Evolutionary conservation across 2,113 vertebrate genomes (phyloP).

Genomic region (Petrocephalus microphthalmus): DNA sequence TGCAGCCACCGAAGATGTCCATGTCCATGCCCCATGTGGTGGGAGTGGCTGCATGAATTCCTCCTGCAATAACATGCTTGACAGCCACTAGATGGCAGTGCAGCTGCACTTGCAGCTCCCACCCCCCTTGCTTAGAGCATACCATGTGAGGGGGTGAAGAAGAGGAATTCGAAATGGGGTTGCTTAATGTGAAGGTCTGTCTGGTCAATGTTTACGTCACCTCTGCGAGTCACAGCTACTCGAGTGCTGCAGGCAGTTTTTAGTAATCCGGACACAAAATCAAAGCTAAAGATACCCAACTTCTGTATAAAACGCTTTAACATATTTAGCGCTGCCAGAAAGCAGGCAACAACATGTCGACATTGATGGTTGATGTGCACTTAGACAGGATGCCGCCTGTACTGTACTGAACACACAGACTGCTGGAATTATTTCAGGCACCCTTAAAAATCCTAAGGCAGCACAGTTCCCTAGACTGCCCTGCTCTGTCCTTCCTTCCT

Average conservation of each 20-base stretch:
- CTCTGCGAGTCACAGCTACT: background rate
- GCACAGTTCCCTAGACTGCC: background rate
- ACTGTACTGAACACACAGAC: background rate
- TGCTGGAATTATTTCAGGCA: background rate
- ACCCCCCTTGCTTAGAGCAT: background rate
- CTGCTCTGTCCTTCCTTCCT: background rate
- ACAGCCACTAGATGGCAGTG: constrained; percentile 23
- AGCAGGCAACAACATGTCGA: background rate
- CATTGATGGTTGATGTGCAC: background rate
- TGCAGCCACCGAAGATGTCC: background rate
- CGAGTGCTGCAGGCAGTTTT: background rate
- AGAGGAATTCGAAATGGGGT: background rate
- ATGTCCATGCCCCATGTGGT: background rate
- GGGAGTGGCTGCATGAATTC: constrained; percentile 18
- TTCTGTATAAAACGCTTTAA: background rate
- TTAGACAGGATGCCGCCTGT: background rate
- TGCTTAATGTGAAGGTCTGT: constrained; percentile 4
- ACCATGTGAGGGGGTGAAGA: background rate
- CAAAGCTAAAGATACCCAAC: background rate
- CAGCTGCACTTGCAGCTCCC: background rate
- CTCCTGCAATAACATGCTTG: background rate
- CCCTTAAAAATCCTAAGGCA: background rate
- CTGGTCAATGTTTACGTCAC: constrained; percentile 6
- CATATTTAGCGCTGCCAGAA: background rate
- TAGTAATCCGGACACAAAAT: background rate